phyloP scores from a whole-genome alignment of 1,140 invertebrate species.

The Solen grandis region DNA sequence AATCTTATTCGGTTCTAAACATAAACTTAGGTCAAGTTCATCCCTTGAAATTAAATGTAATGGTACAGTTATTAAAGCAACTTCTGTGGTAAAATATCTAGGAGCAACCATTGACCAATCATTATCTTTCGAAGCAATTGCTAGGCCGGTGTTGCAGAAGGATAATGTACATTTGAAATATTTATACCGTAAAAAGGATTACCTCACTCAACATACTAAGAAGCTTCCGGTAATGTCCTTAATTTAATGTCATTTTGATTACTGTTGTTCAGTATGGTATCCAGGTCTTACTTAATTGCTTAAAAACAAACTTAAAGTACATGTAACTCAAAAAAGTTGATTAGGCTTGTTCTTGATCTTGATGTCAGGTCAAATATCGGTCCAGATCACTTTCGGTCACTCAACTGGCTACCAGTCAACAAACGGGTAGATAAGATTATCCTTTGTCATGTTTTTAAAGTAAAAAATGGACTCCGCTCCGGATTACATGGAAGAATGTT shows the following conservation, averaged over 20 bases:
- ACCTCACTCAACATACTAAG: conserved; percentile 25
- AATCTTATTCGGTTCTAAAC: conserved; percentile 48
- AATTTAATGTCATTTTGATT: conserved; percentile 36
- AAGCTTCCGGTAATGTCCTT: conserved; percentile 19
- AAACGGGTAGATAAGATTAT: conserved; percentile 14
- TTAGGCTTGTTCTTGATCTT: conserved; percentile 26
- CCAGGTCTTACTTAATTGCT: not conserved
- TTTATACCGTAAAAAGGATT: conserved; percentile 25
- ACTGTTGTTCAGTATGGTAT: conserved; percentile 31
- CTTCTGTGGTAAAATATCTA: conserved; percentile 30
- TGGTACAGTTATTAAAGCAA: conserved; percentile 15
- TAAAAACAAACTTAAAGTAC: conserved; percentile 32
- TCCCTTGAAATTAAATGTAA: conserved; percentile 37
- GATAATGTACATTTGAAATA: conserved; percentile 30
- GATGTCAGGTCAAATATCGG: conserved; percentile 19
- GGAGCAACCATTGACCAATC: conserved; percentile 9
- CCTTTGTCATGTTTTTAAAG: conserved; percentile 16
- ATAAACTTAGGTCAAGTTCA: conserved; percentile 21
- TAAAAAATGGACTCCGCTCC: not conserved
- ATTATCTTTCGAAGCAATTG: conserved; percentile 29
- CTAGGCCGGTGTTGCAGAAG: conserved; percentile 27
- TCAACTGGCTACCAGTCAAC: conserved; percentile 20
- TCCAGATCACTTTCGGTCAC: not conserved
- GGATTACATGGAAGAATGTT: conserved; percentile 13
- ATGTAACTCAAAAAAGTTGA: conserved; percentile 20